Base-by-base conservation (phyloP, 2,113 vertebrate species). In the Brachypteracias leptosomus region DNA sequence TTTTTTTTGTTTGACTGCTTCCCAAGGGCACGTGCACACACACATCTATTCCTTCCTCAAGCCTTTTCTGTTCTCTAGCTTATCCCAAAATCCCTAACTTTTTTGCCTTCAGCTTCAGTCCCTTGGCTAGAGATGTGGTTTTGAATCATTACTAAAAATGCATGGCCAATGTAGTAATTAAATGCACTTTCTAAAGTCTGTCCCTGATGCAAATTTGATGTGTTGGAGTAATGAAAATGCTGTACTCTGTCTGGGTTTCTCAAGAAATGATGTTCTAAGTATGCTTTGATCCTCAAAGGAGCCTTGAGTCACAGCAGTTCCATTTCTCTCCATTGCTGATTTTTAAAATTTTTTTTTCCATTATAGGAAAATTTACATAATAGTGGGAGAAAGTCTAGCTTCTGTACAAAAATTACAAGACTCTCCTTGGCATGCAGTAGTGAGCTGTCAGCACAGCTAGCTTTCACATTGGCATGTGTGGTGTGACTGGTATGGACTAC, bases 21-120 rank as follows among this genome's bases (percentile, higher is more conserved):
- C 31, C 42, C 15, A 33, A 57, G 26, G 9, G 11, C 22, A 12
- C 7, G 0, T 4, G 20, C 13, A 16, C 2, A 6, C 24, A 12
- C 4, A 18, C 1, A 0, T 31, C 4, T 29, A 24, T 62, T 63
- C 31, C 26, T 61, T 88, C 51, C 19, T 63, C 16, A 1, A 0
- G 16, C 8, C 40, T 79, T 76, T 71, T 35, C 25, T 51, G 19
- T 85, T 85, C 13, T 52, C 6, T 47, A 15, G 11, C 17, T 65
- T 40, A 31, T 16, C 33, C 66, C 42, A 26, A 73, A 84, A 35
- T 70, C 11, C 9, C 52, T 5, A 36, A 11, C 9, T 12, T n/a
- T 85, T 57, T 71, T 67, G 21, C 42, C 18, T 88, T 85, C 12
- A 18, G 42, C 24, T 72, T 67, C 36, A 29, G 55, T 35, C 46